A percentile compares a stretch with the other conserved stretches of the same genome.
These are phyloP conservation scores for Otolemur crassicaudatus DNA, from an alignment of 2,797 vertebrate species.

Conservation along the genomic window DNA sequence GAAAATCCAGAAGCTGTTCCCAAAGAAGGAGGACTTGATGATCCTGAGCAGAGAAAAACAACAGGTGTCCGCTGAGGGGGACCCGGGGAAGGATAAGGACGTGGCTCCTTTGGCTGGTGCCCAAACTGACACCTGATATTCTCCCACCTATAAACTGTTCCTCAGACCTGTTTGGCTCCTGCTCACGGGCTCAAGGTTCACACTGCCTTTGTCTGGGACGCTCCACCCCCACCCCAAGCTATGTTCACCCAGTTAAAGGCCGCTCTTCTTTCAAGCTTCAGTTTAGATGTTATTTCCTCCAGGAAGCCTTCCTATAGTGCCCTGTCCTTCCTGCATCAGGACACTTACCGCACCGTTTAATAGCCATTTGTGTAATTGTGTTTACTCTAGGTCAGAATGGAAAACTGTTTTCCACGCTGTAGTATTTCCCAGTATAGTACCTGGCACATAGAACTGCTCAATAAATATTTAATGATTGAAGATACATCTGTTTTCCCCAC, in stretches of 20 bases:
- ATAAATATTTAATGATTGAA: not conserved
- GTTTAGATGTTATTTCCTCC: conserved; percentile 3
- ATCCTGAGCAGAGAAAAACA: conserved; percentile 52
- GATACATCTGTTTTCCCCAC: not conserved
- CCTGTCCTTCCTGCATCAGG: not conserved
- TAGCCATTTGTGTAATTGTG: not conserved
- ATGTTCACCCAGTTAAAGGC: not conserved
- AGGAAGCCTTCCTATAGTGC: not conserved
- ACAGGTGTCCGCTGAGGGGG: not conserved
- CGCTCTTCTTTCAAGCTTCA: not conserved
- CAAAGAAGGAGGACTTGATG: conserved; percentile 23
- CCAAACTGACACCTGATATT: not conserved
- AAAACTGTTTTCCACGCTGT: not conserved
- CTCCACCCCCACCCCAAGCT: too few species aligned
- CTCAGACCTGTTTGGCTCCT: not conserved
- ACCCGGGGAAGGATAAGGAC: not conserved
- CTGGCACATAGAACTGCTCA: not conserved
- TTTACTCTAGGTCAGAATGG: not conserved
- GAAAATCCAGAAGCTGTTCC: conserved; percentile 56
- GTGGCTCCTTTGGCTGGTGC: not conserved
- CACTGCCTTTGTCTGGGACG: not conserved
- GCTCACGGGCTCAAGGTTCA: not conserved
- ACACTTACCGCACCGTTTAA: not conserved
- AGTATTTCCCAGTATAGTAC: not conserved
- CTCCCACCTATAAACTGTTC: not conserved